These are phyloP conservation scores for Apostichopus californicus DNA, from an alignment of 35 echinoderm and acorn worm genomes.

Conservation along the genomic window DNA sequence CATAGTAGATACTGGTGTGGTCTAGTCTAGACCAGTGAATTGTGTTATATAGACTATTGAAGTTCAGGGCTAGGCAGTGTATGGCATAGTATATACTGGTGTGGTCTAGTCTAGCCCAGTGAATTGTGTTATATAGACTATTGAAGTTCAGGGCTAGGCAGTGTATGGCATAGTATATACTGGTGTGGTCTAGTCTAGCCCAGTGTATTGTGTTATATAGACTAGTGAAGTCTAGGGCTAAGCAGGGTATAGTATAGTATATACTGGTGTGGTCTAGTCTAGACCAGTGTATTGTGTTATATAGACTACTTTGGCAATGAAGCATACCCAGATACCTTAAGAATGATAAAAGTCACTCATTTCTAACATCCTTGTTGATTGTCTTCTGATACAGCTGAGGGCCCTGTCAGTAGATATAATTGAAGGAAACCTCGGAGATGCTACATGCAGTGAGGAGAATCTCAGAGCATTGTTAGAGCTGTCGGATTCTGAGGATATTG, in stretches of 20 bases:
- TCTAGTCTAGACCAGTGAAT: background rate
- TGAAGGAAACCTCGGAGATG: background rate
- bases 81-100: too few relatives aligned
- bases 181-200: too few relatives aligned
- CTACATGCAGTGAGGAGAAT: background rate
- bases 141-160: too few relatives aligned
- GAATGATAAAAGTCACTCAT: background rate
- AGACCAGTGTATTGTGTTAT: background rate
- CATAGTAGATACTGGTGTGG: background rate
- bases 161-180: too few relatives aligned
- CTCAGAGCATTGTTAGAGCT: background rate
- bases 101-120: too few relatives aligned
- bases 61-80: background rate
- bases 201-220: too few relatives aligned
- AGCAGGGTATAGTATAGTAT: background rate
- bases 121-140: too few relatives aligned
- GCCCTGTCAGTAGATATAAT: background rate
- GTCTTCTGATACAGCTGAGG: background rate
- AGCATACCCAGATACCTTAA: background rate
- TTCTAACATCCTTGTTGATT: too few relatives aligned
- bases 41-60: background rate
- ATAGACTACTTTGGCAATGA: background rate
- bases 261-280: background rate
- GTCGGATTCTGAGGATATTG: background rate
- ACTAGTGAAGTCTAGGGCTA: too few relatives aligned